Percentiles rank a stretch among this genome's conserved stretches.
Evolutionary conservation across 2,113 vertebrate genomes (phyloP).

Genomic region (Carettochelys insculpta): DNA sequence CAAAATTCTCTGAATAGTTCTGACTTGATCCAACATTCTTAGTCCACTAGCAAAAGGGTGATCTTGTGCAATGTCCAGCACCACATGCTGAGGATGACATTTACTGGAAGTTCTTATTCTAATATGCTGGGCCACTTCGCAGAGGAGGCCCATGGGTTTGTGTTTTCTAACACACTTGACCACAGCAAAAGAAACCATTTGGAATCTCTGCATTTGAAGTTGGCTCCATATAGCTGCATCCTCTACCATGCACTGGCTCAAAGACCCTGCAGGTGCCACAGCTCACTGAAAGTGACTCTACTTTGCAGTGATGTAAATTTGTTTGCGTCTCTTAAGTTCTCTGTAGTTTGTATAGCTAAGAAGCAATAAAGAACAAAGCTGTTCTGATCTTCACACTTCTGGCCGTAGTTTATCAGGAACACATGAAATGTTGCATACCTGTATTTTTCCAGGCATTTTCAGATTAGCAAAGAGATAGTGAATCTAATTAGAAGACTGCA

Average conservation of each 20-base stretch:
- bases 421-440: not conserved
- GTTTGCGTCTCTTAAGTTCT: not conserved
- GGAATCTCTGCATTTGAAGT: not conserved
- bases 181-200: not conserved
- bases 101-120: not conserved
- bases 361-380: not conserved
- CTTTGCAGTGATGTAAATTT: not conserved
- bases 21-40: not conserved
- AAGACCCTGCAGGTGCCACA: not conserved
- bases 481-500: not conserved
- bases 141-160: not conserved
- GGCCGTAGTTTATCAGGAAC: no score
- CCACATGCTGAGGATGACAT: not conserved
- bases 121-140: not conserved
- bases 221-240: not conserved
- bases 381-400: not conserved
- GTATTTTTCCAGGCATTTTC: not conserved
- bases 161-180: not conserved
- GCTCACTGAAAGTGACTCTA: not conserved
- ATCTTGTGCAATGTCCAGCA: not conserved
- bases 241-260: fast-evolving
- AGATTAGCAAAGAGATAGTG: not conserved
- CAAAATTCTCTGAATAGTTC: not conserved
- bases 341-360: not conserved
- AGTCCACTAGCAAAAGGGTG: not conserved